Evolutionary conservation across 2,888 invertebrate genomes (phyloP), one percentile per base, ranked within the genome.

Genomic region (Agrochola macilenta): DNA sequence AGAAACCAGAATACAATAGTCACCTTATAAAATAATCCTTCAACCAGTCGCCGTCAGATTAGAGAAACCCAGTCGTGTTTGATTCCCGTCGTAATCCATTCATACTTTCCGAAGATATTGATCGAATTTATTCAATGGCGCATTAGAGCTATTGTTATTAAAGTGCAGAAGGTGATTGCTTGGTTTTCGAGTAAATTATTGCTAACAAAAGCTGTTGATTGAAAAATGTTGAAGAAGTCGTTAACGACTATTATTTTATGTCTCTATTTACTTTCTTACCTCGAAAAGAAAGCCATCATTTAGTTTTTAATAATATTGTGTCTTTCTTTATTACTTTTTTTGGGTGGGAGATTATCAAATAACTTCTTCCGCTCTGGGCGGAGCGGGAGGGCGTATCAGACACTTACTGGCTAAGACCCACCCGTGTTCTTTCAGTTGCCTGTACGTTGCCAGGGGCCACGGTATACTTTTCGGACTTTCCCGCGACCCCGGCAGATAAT

Each of bases 101-200:
- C 43, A 65, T 64, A 30, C 26, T 52, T 23, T 35, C 26, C 11
- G 52, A 35, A 66, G 46, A 26, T 49, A 61, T 72, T 74, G 75
- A 79, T 81, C 11, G 26, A 74, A 60, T 46, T 66, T n/a, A 61
- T 57, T 81, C 66, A 66, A 81, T 66, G 12, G 46, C 3, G 20
- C 35, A 61, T 61, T 66, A 74, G 11, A n/a, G 46, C 64, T 43
- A 43, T 61, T 74, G 65, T 79, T 81, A 79, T 49, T n/a, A 3
- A 20, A 81, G 66, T 57, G 7, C 3, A 14, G 49, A 26, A 57
- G 14, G 5, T 54, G 46, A n/a, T 46, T 35, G 9, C 49, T 39
- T 5, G 17, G 11, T 58, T 61, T 81, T 30, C 9, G 17, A 46
- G 7, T 23, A 2, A 65, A 52, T 49, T 49, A 9, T 71, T 43